Conservation (phyloP, 2,797 vertebrate species). For the Micromesistius poutassou region DNA sequence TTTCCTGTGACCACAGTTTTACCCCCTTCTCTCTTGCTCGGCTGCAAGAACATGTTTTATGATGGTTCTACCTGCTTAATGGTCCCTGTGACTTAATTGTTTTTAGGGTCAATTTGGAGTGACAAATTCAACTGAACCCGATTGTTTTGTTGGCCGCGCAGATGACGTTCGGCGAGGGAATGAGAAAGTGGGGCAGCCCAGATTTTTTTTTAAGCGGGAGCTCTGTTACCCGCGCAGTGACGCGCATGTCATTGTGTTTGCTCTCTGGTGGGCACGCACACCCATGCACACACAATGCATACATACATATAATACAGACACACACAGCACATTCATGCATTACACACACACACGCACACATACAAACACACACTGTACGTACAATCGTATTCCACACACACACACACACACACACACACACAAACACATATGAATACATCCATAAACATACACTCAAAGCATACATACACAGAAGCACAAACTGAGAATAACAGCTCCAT, state of each 20-base stretch:
- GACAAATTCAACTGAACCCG: constrained; percentile 74
- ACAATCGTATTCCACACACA: constrained; percentile 56
- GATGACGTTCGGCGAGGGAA: constrained; percentile 49
- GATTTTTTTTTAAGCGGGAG: constrained; percentile 9
- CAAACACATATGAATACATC: constrained; percentile 42
- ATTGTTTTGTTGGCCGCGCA: constrained; percentile 66
- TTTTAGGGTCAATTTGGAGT: constrained; percentile 75
- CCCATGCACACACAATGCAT: constrained; percentile 30
- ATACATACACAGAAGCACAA: constrained; percentile 44
- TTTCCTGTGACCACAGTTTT: constrained; percentile 77
- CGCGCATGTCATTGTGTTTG: too few species aligned
- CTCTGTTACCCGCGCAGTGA: too few species aligned
- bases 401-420: not conserved
- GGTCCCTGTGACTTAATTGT: constrained; percentile 76
- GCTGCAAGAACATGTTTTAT: constrained; percentile 71
- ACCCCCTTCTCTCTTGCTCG: constrained; percentile 64
- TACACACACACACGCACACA: too few species aligned
- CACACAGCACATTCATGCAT: constrained; percentile 45
- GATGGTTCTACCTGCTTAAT: constrained; percentile 73
- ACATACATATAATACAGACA: constrained; percentile 8
- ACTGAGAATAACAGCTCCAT: constrained; percentile 45
- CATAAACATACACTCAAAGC: not conserved
- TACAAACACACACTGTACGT: constrained; percentile 53
- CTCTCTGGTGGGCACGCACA: not conserved
- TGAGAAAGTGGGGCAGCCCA: constrained; percentile 18